A percentile compares a stretch with the other conserved stretches of the same genome.
Conservation (phyloP, 2,797 vertebrate genomes). For the Chelonia mydas region DNA sequence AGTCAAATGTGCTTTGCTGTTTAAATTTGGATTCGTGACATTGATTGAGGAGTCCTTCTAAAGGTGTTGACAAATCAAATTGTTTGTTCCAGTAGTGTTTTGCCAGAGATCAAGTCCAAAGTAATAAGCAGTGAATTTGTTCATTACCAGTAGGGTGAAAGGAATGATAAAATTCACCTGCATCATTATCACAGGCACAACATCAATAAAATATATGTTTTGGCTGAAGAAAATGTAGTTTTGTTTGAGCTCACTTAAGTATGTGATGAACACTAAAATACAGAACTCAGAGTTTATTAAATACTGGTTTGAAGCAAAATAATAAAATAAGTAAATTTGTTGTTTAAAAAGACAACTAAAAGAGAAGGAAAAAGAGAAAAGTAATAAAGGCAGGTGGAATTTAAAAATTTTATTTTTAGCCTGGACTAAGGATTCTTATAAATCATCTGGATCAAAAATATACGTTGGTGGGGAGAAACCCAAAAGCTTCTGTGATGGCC, state of each 20-base stretch:
- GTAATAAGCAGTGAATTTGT: conserved; percentile 99
- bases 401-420: background rate
- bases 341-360: background rate
- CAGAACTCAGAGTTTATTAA: conserved; percentile 35
- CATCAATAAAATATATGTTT: conserved; percentile 81
- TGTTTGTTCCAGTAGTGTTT: conserved; percentile 99
- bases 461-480: background rate
- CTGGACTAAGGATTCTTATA: background rate
- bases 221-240: conserved; percentile 74
- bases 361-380: background rate
- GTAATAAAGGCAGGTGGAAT: background rate
- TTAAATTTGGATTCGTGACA: conserved; percentile 99
- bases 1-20: conserved; percentile 99
- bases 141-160: conserved; percentile 91
- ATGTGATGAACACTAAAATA: conserved; percentile 37
- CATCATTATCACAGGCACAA: conserved; percentile 82
- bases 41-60: conserved; percentile 99
- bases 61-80: conserved; percentile 99
- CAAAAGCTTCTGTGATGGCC: background rate
- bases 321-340: conserved; percentile 21
- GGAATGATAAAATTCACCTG: conserved; percentile 88
- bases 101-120: conserved; percentile 99
- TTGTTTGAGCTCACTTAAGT: conserved; percentile 40
- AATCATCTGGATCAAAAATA: background rate
- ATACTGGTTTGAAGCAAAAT: conserved; percentile 37